phyloP scores from a whole-genome alignment of 92 coral and sea anemone species.

The Blastomussa wellsi region DNA sequence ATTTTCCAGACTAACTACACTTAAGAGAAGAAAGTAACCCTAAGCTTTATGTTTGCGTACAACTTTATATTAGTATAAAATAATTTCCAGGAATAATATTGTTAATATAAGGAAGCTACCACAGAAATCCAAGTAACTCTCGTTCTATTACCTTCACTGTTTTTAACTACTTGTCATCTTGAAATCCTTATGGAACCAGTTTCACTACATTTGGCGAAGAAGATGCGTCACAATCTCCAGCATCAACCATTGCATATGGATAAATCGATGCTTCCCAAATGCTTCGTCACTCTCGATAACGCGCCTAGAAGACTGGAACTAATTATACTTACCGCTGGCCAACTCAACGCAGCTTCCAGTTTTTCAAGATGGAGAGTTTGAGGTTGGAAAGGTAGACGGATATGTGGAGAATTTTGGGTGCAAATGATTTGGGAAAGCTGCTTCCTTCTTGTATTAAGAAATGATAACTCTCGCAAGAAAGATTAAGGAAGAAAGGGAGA shows the following conservation, averaged over 20 bases:
- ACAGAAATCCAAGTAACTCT: not conserved
- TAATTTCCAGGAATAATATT: not conserved
- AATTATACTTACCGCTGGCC: not conserved
- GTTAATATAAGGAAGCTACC: not conserved
- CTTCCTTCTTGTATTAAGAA: conserved; percentile 32
- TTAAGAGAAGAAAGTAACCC: not conserved
- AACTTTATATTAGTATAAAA: no score
- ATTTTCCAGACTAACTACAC: not conserved
- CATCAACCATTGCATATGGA: not conserved
- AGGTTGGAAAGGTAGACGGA: not conserved
- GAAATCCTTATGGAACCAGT: conserved; percentile 3
- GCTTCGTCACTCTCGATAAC: conserved; percentile 42
- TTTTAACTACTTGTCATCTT: conserved; percentile 4
- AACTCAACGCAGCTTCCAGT: conserved; percentile 18
- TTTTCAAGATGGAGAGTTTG: conserved; percentile 43
- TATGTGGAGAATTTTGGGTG: not conserved
- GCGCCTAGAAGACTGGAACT: not conserved
- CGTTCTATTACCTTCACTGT: not conserved
- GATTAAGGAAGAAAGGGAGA: conserved; percentile 92
- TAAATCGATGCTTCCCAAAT: not conserved
- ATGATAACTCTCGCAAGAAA: conserved; percentile 98
- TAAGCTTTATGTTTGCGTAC: no score
- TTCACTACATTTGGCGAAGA: not conserved
- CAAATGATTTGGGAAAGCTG: conserved; percentile 55
- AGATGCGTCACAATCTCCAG: not conserved